Base-by-base conservation (phyloP, 2,888 invertebrate genomes). In the Aleiodes alternator region DNA sequence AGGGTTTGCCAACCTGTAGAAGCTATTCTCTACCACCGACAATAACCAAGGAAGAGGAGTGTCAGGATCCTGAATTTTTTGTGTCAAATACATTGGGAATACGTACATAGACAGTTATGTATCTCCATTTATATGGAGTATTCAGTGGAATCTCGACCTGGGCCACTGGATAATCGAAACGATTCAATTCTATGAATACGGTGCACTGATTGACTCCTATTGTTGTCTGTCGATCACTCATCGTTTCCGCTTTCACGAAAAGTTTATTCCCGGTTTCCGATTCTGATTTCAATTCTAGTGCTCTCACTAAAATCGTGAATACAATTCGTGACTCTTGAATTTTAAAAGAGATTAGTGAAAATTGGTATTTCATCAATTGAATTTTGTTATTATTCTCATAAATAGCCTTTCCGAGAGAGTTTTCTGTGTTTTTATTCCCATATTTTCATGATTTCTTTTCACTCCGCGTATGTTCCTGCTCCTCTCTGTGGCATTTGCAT, bases 131-230 rank as follows among this genome's bases (percentile, higher is more conserved):
- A 66, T 66, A n/a, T 23, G 5, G 43, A 11, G 29, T n/a, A 29
- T 31, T 12, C 57, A 57, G 31, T 29, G 23, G 31, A 31, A 31
- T 31, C 31, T 57, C 29, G 16, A 71, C 69, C 51, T 68, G 75
- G 23, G 59, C 68, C 11, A 56, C 66, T 38, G 83, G 82, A 87
- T 87, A 87, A 87, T 87, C 86, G 86, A 84, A 84, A 83, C 87
- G 83, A 86, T 87, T 87, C 86, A 82, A 29, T 31, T 81, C 81
- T 80, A 76, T 84, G 84, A 85, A 84, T 86, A 84, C 86, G 82
- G 84, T 80, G 82, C 82, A 74, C 85, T 87, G 88, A 88, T 88
- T 88, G 88, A 87, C 86, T 86, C 81, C 86, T 84, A 88, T 87
- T 88, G 87, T 88, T 84, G 82, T 78, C 80, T 82, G 80, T 81